Conservation (phyloP, 2,797 vertebrate genomes). For the Anomalospiza imberbis region DNA sequence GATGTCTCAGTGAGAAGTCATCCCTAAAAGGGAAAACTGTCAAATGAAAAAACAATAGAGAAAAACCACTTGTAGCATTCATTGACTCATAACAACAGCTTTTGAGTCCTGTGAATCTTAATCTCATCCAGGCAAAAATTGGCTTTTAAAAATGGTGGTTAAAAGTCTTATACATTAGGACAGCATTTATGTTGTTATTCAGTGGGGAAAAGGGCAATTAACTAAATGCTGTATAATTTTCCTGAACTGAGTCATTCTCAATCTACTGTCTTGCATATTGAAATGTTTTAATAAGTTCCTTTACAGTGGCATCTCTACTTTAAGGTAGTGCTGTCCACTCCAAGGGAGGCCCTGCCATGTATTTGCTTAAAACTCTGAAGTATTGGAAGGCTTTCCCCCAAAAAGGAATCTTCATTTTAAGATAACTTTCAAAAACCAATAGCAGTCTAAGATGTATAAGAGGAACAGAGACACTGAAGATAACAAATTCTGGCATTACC, state of each 20-base stretch:
- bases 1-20: not conserved
- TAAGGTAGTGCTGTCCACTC: not conserved
- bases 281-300: not conserved
- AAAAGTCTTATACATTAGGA: not conserved
- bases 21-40: not conserved
- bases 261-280: not conserved
- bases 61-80: fast-evolving
- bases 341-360: not conserved
- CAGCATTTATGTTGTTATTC: not conserved
- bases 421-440: not conserved
- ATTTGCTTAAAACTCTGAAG: not conserved
- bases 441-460: not conserved
- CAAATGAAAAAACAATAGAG: not conserved
- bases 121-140: not conserved
- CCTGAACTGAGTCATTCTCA: not conserved
- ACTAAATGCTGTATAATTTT: not conserved
- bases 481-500: not conserved
- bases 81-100: not conserved
- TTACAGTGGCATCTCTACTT: not conserved
- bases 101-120: not conserved
- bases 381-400: not conserved
- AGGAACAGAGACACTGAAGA: not conserved
- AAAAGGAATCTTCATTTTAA: not conserved
- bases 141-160: not conserved
- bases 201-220: not conserved